Evolutionary conservation across 1,140 invertebrate species (phyloP).

Genomic region (Drosophila tristis): DNA sequence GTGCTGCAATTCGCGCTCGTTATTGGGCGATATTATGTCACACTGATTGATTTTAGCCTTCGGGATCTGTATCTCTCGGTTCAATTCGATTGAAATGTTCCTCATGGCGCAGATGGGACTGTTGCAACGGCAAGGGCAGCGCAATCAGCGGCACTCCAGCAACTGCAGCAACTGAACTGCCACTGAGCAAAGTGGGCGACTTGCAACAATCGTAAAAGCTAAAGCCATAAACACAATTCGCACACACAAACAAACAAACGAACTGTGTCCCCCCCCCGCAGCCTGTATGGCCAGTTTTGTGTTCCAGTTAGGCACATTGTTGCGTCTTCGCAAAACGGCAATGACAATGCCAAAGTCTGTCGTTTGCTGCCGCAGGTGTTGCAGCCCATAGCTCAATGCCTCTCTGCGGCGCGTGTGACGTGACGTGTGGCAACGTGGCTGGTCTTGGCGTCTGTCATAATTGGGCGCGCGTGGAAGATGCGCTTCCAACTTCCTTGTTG

Average conservation of each 20-base stretch:
- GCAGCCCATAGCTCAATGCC: slow-evolving; percentile 60
- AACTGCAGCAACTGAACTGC: no score
- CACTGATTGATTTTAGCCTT: slow-evolving; percentile 6
- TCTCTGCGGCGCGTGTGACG: slow-evolving; percentile 51
- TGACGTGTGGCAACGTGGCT: slow-evolving; percentile 44
- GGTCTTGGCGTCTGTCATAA: slow-evolving; percentile 64
- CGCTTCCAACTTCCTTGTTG: slow-evolving; percentile 72
- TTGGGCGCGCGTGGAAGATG: slow-evolving; percentile 77
- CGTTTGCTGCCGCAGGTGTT: slow-evolving; percentile 52
- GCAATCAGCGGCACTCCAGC: neutral
- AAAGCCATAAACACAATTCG: slow-evolving; percentile 37
- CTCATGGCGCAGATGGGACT: neutral
- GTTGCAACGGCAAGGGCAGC: slow-evolving; percentile 1
- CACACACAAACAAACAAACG: no score
- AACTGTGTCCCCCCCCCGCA: no score
- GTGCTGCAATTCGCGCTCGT: slow-evolving; percentile 13
- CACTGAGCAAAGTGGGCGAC: slow-evolving; percentile 3
- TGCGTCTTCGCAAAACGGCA: slow-evolving; percentile 46
- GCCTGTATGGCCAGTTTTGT: neutral
- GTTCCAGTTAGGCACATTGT: slow-evolving; percentile 59
- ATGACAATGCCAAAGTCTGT: slow-evolving; percentile 62
- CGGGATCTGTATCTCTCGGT: neutral
- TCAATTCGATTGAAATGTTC: no score
- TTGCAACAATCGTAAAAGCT: slow-evolving; percentile 34
- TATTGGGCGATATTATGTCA: slow-evolving; percentile 51